Percentiles rank a stretch among this genome's conserved stretches.
Evolutionary conservation across 2,113 vertebrate genomes (phyloP).

Genomic region (Beaufortia kweichowensis): DNA sequence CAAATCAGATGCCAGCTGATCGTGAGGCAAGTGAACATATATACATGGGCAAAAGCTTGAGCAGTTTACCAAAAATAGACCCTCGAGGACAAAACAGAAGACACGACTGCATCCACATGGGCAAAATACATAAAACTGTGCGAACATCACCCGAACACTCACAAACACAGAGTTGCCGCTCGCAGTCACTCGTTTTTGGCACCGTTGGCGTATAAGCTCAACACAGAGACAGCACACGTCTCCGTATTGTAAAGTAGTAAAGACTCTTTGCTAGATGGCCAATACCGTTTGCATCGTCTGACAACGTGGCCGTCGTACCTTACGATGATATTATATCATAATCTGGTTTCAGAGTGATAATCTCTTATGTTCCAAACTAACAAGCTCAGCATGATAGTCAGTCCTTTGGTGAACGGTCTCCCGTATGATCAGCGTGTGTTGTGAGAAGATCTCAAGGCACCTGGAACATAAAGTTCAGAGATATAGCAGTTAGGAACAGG

Average conservation of each 20-base stretch:
- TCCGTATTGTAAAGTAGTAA: conserved; percentile 37
- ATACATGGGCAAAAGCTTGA: conserved; percentile 48
- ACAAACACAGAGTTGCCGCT: conserved; percentile 1
- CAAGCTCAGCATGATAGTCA: conserved; percentile 54
- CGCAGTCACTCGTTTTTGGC: conserved; percentile 53
- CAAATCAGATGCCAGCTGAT: conserved; percentile 60
- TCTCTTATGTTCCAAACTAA: conserved; percentile 54
- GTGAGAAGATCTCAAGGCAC: conserved; percentile 77
- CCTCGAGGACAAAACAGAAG: conserved; percentile 23
- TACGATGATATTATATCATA: conserved; percentile 46
- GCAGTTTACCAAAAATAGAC: conserved; percentile 49
- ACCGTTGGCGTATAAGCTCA: conserved; percentile 67
- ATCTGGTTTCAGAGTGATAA: conserved; percentile 48
- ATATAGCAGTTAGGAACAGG: conserved; percentile 36
- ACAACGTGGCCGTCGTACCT: conserved; percentile 13
- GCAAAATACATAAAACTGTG: conserved; percentile 42
- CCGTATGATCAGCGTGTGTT: conserved; percentile 72
- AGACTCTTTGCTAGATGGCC: conserved; percentile 24
- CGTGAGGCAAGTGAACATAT: conserved; percentile 36
- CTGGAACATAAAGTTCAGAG: conserved; percentile 62
- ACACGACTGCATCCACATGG: conserved; percentile 40
- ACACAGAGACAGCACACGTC: conserved; percentile 48
- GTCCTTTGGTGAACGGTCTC: conserved; percentile 59
- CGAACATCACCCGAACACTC: conserved; percentile 36
- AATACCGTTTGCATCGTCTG: neutral